phyloP scores from a whole-genome alignment of 1,140 invertebrate species.

The Pseudomyrmex concolor region DNA sequence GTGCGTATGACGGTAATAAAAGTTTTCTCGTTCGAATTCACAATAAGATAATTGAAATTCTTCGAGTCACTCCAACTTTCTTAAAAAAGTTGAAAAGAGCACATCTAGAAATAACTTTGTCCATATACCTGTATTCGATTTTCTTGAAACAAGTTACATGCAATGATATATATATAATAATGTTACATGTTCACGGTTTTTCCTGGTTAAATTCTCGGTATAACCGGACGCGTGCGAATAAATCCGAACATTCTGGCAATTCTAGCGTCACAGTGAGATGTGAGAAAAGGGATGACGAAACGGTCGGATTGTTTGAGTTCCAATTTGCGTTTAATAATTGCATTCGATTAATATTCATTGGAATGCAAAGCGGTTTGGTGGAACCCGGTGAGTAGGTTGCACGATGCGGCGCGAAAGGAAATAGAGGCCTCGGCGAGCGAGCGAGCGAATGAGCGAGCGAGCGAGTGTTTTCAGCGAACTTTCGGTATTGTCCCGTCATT shows the following conservation, averaged over 20 bases:
- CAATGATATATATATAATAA: no score
- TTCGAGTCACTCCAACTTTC: no score
- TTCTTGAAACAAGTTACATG: no score
- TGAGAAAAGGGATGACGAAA: conserved; percentile 50
- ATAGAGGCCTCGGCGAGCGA: conserved; percentile 16
- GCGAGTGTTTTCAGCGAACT: conserved; percentile 47
- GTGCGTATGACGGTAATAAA: not conserved
- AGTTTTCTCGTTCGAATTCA: not conserved
- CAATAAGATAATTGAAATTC: no score
- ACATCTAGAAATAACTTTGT: not conserved
- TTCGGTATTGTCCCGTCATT: conserved; percentile 33
- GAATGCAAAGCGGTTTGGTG: conserved; percentile 75
- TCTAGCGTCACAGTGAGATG: conserved; percentile 8
- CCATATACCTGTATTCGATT: no score
- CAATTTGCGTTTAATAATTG: conserved; percentile 80
- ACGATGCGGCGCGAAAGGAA: conserved; percentile 37
- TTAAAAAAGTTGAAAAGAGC: not conserved
- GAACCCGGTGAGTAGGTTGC: conserved; percentile 43
- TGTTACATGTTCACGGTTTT: not conserved
- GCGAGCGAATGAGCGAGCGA: not conserved
- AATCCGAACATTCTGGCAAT: conserved; percentile 35
- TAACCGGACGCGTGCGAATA: not conserved
- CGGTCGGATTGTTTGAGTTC: conserved; percentile 72
- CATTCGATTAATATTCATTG: conserved; percentile 80
- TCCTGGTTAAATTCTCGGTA: conserved; percentile 25